These are phyloP conservation scores for Atherinosoma microstoma DNA, from an alignment of 2,797 vertebrate genomes.

Conservation along the genomic window DNA sequence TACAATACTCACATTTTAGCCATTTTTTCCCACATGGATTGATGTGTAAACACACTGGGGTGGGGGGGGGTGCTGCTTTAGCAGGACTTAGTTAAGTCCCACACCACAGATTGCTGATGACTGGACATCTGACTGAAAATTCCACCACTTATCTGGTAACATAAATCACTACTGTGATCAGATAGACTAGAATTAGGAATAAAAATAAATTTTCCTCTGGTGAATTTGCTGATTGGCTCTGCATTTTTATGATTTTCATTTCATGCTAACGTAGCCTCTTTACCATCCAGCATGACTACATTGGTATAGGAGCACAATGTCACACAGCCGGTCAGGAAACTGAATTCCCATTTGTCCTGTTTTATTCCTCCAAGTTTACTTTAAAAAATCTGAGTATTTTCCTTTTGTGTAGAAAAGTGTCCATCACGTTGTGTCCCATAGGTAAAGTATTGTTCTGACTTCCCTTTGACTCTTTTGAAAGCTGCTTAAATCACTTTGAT, in stretches of 20 bases:
- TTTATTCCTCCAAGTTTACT: slow-evolving; percentile 16
- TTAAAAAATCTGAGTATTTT: slow-evolving; percentile 21
- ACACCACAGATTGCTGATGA: no score
- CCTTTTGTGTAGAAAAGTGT: slow-evolving; percentile 8
- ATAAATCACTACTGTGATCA: background rate
- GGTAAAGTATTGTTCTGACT: slow-evolving; percentile 33
- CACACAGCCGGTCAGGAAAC: slow-evolving; percentile 16
- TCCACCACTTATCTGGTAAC: background rate
- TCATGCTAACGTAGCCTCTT: background rate
- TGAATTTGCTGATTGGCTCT: no score
- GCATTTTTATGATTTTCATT: no score
- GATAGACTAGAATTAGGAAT: background rate
- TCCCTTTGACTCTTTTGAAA: slow-evolving; percentile 14
- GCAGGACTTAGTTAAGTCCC: no score
- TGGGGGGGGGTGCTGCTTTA: no score
- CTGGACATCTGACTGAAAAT: no score
- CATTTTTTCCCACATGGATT: background rate
- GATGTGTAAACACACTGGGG: background rate
- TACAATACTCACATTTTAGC: background rate
- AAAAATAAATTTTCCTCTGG: no score
- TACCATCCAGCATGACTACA: background rate
- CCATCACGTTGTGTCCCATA: slow-evolving; percentile 27
- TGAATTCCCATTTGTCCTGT: slow-evolving; percentile 4
- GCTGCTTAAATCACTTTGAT: slow-evolving; percentile 1
- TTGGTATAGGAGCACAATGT: background rate